Conservation (phyloP, 2,888 invertebrate genomes). For the Caenorhabditis wallacei region DNA sequence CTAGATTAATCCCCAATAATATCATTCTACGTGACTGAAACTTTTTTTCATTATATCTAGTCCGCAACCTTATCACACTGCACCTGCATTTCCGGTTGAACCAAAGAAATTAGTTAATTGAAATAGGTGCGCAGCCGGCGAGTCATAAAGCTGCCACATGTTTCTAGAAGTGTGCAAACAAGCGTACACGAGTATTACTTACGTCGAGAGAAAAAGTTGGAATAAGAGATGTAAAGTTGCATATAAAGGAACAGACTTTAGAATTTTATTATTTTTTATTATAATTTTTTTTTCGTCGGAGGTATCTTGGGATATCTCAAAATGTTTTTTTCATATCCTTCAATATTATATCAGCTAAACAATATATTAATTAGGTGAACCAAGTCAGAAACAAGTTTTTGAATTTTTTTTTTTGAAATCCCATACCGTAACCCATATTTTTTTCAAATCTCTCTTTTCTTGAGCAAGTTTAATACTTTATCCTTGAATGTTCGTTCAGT, state of each 20-base stretch:
- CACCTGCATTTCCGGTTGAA: constrained; percentile 6
- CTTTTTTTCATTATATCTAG: neutral
- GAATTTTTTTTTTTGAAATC: too few species aligned
- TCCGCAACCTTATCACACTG: constrained; percentile 5
- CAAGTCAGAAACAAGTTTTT: too few species aligned
- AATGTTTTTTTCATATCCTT: too few species aligned
- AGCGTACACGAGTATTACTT: constrained; percentile 28
- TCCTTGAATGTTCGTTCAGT: neutral
- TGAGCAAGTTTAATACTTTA: neutral
- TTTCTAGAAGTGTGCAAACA: constrained; percentile 39
- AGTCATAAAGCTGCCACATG: constrained; percentile 30
- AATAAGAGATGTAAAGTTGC: neutral
- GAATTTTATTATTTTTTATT: too few species aligned
- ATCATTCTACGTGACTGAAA: too few species aligned
- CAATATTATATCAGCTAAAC: too few species aligned
- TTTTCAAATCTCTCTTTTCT: too few species aligned
- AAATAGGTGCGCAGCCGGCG: constrained; percentile 11
- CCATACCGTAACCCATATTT: too few species aligned
- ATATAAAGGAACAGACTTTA: neutral
- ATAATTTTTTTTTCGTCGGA: too few species aligned
- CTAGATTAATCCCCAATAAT: too few species aligned
- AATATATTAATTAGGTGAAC: too few species aligned
- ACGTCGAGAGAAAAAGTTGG: neutral
- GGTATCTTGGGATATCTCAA: too few species aligned
- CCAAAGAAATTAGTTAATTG: constrained; percentile 27